A percentile compares a stretch with the other conserved stretches of the same genome.
phyloP scores from a whole-genome alignment of 2,888 invertebrate genomes.

The Odontocolon sp. region DNA sequence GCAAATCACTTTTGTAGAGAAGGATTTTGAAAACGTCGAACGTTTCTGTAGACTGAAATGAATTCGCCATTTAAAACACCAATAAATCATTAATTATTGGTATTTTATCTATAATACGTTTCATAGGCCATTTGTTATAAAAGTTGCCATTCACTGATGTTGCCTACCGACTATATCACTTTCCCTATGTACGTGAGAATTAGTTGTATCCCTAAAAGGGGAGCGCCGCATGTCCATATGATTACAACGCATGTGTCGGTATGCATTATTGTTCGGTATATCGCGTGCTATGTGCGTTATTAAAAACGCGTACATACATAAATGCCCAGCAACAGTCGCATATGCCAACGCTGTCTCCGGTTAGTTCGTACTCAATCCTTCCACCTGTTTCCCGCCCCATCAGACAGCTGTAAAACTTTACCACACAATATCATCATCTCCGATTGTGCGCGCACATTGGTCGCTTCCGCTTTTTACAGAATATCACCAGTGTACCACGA shows the following conservation, averaged over 20 bases:
- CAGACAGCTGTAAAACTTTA: constrained; percentile 48
- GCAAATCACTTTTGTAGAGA: too few relatives aligned
- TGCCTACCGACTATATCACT: too few relatives aligned
- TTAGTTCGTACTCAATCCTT: constrained; percentile 4
- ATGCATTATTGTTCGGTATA: not conserved
- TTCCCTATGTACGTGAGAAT: not conserved
- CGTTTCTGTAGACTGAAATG: too few relatives aligned
- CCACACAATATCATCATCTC: constrained; percentile 19
- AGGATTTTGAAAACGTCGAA: too few relatives aligned
- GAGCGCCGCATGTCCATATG: constrained; percentile 10
- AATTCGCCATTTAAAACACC: too few relatives aligned
- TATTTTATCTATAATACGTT: too few relatives aligned
- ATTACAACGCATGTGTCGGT: not conserved
- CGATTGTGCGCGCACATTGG: constrained; percentile 35
- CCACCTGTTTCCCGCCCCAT: constrained; percentile 50
- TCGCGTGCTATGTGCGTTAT: not conserved
- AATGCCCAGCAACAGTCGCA: not conserved
- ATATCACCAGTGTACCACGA: not conserved
- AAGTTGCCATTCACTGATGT: too few relatives aligned
- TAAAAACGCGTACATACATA: too few relatives aligned
- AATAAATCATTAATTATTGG: too few relatives aligned
- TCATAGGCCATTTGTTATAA: too few relatives aligned
- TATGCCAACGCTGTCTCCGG: constrained; percentile 14
- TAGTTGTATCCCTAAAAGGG: not conserved
- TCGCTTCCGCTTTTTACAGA: constrained; percentile 41